Percentiles rank a stretch among this genome's conserved stretches.
These are phyloP conservation scores for Drosophila dunni DNA, from an alignment of 1,140 invertebrate genomes.

Conservation along the genomic window DNA sequence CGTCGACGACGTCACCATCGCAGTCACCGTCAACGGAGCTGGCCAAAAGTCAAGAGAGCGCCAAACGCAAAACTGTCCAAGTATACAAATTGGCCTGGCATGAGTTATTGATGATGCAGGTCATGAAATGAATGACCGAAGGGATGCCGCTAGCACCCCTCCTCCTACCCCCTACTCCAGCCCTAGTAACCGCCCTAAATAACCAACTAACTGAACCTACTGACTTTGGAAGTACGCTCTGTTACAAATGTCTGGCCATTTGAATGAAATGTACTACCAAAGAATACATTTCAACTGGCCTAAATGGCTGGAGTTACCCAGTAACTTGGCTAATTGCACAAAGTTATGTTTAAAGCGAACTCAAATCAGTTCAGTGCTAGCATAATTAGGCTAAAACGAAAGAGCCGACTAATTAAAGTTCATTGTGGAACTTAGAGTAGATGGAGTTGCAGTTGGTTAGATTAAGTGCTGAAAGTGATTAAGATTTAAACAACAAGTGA, in stretches of 20 bases:
- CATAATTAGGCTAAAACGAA: conserved; percentile 1
- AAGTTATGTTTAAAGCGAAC: conserved; percentile 37
- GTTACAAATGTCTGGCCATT: conserved; percentile 73
- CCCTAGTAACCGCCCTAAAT: conserved; percentile 20
- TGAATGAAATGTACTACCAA: conserved; percentile 50
- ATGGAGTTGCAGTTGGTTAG: too few species aligned
- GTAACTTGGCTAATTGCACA: conserved; percentile 60
- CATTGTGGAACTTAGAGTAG: too few species aligned
- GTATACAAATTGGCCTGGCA: conserved; percentile 81
- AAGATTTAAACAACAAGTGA: too few species aligned
- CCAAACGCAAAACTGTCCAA: conserved; percentile 78
- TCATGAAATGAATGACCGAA: conserved; percentile 74
- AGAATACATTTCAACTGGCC: conserved; percentile 44
- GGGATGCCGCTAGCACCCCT: background rate
- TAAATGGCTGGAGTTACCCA: conserved; percentile 39
- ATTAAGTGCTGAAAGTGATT: too few species aligned
- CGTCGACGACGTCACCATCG: background rate
- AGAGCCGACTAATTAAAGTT: too few species aligned
- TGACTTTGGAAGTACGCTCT: conserved; percentile 37
- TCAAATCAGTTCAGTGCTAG: conserved; percentile 8
- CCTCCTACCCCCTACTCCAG: too few species aligned
- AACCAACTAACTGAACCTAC: conserved; percentile 38
- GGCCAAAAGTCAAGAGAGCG: conserved; percentile 74
- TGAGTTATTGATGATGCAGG: conserved; percentile 80
- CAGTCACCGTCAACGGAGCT: conserved; percentile 34